These are phyloP conservation scores for Dusona sp. DNA, from an alignment of 2,888 invertebrate genomes.

Conservation along the genomic window DNA sequence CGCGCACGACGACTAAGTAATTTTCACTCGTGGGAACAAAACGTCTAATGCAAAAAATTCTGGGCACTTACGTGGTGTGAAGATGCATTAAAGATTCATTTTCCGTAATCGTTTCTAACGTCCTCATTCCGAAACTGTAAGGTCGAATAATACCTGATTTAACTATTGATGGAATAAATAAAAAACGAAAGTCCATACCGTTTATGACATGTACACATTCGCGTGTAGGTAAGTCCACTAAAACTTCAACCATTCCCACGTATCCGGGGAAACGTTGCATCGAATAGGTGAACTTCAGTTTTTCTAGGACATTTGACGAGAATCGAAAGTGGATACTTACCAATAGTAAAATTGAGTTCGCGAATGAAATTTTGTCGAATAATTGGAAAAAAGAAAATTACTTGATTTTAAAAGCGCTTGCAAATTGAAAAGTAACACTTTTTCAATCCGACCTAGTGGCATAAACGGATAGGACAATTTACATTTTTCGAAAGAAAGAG, in stretches of 20 bases:
- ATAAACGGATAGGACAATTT: not conserved
- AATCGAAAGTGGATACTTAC: too few relatives aligned
- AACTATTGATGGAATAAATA: not conserved
- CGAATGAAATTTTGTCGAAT: not conserved
- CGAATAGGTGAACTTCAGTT: not conserved
- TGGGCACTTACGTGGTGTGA: conserved; percentile 26
- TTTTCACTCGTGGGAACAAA: conserved; percentile 63
- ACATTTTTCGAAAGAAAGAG: not conserved
- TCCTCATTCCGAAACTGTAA: conserved; percentile 14
- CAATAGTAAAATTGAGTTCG: not conserved
- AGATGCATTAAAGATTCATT: conserved; percentile 28
- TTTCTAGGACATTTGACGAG: too few relatives aligned
- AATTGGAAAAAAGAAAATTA: not conserved
- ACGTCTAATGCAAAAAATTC: conserved; percentile 20
- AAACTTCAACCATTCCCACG: too few relatives aligned
- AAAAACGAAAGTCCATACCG: conserved; percentile 17
- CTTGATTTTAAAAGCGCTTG: not conserved
- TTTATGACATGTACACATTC: not conserved
- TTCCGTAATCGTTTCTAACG: conserved; percentile 32
- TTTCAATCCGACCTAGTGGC: not conserved
- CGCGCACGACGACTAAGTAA: conserved; percentile 34
- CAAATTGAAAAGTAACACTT: not conserved
- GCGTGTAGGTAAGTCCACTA: too few relatives aligned
- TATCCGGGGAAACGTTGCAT: not conserved
- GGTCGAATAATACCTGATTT: conserved; percentile 5